Base-by-base conservation (phyloP, 2,888 invertebrate species). In the Pyrgus malvae region DNA sequence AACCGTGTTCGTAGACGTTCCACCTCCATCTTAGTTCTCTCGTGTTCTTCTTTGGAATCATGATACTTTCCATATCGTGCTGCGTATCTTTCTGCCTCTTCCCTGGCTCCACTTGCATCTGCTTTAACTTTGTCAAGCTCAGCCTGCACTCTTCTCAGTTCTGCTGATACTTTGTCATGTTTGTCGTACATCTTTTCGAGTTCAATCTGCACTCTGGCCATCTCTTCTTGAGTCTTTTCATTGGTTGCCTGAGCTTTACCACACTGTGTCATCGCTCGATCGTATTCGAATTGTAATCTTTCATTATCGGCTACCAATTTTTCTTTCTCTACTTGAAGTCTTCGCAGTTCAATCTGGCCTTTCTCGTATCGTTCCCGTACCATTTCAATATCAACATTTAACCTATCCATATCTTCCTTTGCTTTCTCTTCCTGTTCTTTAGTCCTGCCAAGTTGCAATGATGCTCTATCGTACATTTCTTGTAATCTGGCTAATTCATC, bases 341-440 rank as follows among this genome's bases (percentile, higher is more conserved):
- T 92, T 65, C 97, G 91, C 41, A 96, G 82, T 83, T 98, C 97
- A 56, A 95, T 94, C 79, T 97, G 96, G 9, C 95, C 91, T 80
- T 97, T 97, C 70, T 97, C 97, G 74, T 96, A 96, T 46, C 97
- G 92, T 67, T 98, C 97, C 41, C 97, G 92, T 60, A 96, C 93
- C 92, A 97, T 95, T 78, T 97, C 97, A 19, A 96, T 91, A 69
- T 97, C 97, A 48, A 96, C 93, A 64, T 93, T 88, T 64, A 95
- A 76, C 65, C 95, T 91, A 68, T 95, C 96, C 73, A 95, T 90
- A 65, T 95, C 96, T 73, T 96, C 95, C 70, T 97, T 96, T 21
- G 96, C 94, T 76, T 97, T 97, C 66, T 98, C 97, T 86, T 98
- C 98, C 67, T 94, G 93, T 80, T 98, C 98, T 80, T 97, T 97